These are phyloP conservation scores for Patiria pectinifera DNA, from an alignment of 53 echinoderm and acorn worm species.

Conservation along the genomic window DNA sequence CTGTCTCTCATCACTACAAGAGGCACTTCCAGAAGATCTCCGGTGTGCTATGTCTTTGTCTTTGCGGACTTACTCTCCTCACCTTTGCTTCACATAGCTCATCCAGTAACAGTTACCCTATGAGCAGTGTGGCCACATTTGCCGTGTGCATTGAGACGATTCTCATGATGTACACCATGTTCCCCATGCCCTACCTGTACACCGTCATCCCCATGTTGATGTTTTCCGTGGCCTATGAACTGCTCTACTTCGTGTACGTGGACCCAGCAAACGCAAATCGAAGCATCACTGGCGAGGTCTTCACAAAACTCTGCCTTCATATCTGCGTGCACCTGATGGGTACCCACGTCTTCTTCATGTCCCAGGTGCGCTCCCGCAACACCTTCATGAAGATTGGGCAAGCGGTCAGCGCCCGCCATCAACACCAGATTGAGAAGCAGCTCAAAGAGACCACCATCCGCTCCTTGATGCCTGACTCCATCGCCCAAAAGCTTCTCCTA, in stretches of 20 bases:
- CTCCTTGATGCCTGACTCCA: conserved; percentile 89
- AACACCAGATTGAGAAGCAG: conserved; percentile 88
- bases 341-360: conserved; percentile 97
- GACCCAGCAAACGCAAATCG: conserved; percentile 34
- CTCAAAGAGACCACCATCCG: conserved; percentile 92
- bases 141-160: conserved; percentile 91
- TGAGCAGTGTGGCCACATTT: conserved; percentile 93
- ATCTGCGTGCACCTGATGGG: conserved; percentile 98
- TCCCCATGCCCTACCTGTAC: conserved; percentile 89
- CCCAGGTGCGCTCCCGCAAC: conserved; percentile 92
- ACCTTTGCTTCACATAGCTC: conserved; percentile 78
- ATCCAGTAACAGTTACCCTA: conserved; percentile 38
- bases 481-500: conserved; percentile 83
- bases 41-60: conserved; percentile 73
- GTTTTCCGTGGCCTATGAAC: conserved; percentile 90
- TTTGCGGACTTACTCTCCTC: conserved; percentile 75
- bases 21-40: conserved; percentile 70
- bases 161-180: conserved; percentile 96
- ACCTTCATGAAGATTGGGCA: conserved; percentile 99
- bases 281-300: conserved; percentile 60
- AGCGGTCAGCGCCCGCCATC: conserved; percentile 82
- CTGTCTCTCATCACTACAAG: conserved; percentile 76
- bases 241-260: conserved; percentile 78
- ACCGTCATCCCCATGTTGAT: conserved; percentile 74
- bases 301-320: conserved; percentile 94